Evolutionary conservation across 1,140 invertebrate species (phyloP).

Genomic region (Lerema accius): DNA sequence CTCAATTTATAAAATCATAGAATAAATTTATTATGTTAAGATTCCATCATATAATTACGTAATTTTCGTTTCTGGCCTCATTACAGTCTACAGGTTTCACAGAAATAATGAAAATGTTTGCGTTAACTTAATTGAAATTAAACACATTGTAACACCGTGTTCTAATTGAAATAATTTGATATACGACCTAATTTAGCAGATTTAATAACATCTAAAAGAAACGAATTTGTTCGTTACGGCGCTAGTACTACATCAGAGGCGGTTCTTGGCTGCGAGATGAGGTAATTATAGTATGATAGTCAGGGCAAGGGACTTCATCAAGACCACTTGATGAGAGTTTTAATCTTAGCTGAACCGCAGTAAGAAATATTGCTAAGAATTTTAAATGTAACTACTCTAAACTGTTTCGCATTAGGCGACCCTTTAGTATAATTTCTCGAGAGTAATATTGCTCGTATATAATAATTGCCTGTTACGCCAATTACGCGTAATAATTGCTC

Average conservation of each 20-base stretch:
- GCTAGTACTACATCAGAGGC: constrained; percentile 8
- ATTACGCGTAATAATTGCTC: no score
- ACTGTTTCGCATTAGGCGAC: no score
- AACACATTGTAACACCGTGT: constrained; percentile 24
- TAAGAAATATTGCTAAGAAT: no score
- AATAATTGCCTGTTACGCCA: no score
- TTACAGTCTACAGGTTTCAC: constrained; percentile 15
- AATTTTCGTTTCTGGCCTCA: background rate
- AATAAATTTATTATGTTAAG: background rate
- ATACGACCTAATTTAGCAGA: constrained; percentile 29
- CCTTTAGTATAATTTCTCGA: no score
- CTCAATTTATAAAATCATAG: no score
- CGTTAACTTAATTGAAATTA: constrained; percentile 31
- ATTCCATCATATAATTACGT: constrained; percentile 6
- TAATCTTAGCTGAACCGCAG: background rate
- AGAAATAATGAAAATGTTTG: constrained; percentile 33
- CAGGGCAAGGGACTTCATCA: background rate
- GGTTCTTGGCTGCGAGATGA: background rate
- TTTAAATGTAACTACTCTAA: no score
- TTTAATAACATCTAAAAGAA: constrained; percentile 31
- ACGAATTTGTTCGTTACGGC: constrained; percentile 11
- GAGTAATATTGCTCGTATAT: no score
- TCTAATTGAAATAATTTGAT: constrained; percentile 34
- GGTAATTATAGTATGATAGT: constrained; percentile 26
- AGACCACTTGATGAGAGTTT: background rate